These are phyloP conservation scores for Protodeltote pygarga DNA, from an alignment of 2,888 invertebrate species.

Conservation along the genomic window DNA sequence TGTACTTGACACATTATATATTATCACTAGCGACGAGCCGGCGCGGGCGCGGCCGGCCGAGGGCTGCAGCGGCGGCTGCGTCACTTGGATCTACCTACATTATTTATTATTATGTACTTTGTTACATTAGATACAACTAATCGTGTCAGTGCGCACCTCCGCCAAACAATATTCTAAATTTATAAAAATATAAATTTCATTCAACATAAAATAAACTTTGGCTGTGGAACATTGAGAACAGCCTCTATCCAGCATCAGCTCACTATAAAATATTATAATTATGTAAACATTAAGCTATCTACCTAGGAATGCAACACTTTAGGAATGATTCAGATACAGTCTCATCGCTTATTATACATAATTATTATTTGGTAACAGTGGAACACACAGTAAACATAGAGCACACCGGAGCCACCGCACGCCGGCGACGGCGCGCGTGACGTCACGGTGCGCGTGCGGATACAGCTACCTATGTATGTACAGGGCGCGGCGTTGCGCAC, in stretches of 20 bases:
- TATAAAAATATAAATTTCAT: constrained; percentile 46
- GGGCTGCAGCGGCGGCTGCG: too few species aligned
- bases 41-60: too few species aligned
- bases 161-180: constrained; percentile 14
- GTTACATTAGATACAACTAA: neutral
- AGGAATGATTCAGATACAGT: constrained; percentile 66
- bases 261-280: constrained; percentile 33
- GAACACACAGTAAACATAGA: constrained; percentile 38
- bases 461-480: constrained; percentile 18
- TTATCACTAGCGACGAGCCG: too few species aligned
- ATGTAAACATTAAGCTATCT: constrained; percentile 46
- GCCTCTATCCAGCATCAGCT: constrained; percentile 26
- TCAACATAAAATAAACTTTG: constrained; percentile 42
- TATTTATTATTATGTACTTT: neutral
- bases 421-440: neutral
- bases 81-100: too few species aligned
- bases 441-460: neutral
- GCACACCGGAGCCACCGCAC: constrained; percentile 16
- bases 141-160: constrained; percentile 2
- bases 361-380: constrained; percentile 67
- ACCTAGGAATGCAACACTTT: constrained; percentile 56
- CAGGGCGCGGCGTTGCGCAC: constrained; percentile 27
- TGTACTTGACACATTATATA: too few species aligned
- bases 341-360: constrained; percentile 59
- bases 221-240: constrained; percentile 30